These are phyloP conservation scores for Phyllotis vaccarum DNA, from an alignment of 2,797 vertebrate species.

Conservation along the genomic window DNA sequence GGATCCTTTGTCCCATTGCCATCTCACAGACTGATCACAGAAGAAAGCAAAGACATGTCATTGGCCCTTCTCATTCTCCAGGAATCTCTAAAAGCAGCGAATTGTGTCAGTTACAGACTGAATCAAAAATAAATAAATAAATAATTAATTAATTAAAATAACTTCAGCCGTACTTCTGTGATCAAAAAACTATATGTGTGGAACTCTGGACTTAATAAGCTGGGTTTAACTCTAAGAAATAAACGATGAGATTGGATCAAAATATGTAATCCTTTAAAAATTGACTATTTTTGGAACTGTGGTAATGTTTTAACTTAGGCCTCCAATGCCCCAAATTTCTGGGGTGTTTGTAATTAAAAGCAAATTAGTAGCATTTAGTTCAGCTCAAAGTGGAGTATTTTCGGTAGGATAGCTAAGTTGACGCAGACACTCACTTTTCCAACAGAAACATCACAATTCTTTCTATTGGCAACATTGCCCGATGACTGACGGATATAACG, in stretches of 20 bases:
- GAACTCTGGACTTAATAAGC: constrained; percentile 19
- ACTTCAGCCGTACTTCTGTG: background rate
- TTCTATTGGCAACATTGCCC: constrained; percentile 75
- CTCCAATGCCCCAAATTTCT: constrained; percentile 42
- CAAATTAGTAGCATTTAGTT: constrained; percentile 69
- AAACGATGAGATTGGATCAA: constrained; percentile 11
- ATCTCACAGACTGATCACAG: background rate
- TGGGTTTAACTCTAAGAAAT: background rate
- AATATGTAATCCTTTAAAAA: constrained; percentile 43
- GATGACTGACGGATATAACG: constrained; percentile 65
- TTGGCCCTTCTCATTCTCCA: background rate
- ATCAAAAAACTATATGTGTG: background rate
- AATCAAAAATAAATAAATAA: background rate
- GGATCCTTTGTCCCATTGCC: background rate
- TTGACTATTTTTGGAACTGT: constrained; percentile 30
- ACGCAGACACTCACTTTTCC: constrained; percentile 65
- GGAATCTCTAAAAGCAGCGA: background rate
- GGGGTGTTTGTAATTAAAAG: constrained; percentile 29
- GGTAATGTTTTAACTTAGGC: background rate
- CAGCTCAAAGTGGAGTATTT: constrained; percentile 60
- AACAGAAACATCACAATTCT: constrained; percentile 77
- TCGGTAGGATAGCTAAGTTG: constrained; percentile 60
- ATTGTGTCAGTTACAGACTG: background rate
- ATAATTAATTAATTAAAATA: too few relatives aligned
- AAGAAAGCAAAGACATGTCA: background rate